These are phyloP conservation scores for Peromyscus leucopus DNA, from an alignment of 2,113 vertebrate genomes.

Conservation along the genomic window DNA sequence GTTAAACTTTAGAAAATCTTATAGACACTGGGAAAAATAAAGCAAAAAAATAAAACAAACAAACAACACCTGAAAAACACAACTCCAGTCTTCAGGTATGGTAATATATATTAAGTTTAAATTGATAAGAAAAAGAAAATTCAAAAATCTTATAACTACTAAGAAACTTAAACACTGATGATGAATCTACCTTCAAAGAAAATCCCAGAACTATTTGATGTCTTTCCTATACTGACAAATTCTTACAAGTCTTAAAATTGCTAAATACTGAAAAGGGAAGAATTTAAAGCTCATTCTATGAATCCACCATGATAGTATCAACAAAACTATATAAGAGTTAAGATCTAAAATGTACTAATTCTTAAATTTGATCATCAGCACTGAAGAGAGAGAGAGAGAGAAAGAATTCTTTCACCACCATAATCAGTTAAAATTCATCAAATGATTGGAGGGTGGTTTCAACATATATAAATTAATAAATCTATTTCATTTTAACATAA, in stretches of 20 bases:
- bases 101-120: neutral
- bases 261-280: neutral
- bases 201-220: neutral
- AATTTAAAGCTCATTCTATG: neutral
- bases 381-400: neutral
- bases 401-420: neutral
- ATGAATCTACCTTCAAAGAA: neutral
- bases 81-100: conserved; percentile 83
- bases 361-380: neutral
- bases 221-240: neutral
- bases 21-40: conserved; percentile 90
- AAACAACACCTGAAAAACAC: neutral
- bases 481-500: neutral
- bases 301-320: neutral
- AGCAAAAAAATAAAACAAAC: conserved; percentile 81
- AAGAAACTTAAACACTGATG: neutral
- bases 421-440: neutral
- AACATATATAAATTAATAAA: neutral
- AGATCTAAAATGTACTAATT: neutral
- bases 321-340: neutral
- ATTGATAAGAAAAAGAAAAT: neutral
- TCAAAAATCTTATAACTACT: neutral
- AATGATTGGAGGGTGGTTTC: neutral
- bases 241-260: neutral
- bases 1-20: conserved; percentile 93